Evolutionary conservation across 1,140 invertebrate species (phyloP).

Genomic region (Lysiphlebus fabarum): DNA sequence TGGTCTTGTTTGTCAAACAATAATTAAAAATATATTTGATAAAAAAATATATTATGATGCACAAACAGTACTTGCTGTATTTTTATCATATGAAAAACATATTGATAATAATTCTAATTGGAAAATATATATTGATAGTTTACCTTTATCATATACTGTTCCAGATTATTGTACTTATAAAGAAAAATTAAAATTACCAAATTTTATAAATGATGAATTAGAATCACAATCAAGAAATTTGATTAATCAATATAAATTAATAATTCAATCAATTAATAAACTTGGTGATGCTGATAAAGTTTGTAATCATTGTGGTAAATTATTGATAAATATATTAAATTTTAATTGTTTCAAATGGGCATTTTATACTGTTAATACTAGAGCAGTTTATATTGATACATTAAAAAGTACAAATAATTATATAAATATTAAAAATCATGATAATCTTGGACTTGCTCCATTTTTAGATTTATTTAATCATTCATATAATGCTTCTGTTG

Average conservation of each 20-base stretch:
- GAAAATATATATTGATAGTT: constrained; percentile 58
- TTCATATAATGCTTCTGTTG: constrained; percentile 55
- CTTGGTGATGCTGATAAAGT: constrained; percentile 42
- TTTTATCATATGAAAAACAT: constrained; percentile 59
- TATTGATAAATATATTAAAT: constrained; percentile 47
- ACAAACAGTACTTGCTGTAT: constrained; percentile 61
- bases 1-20: constrained; percentile 48
- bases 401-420: constrained; percentile 37
- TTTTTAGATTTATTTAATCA: constrained; percentile 81
- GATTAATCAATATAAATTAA: constrained; percentile 30
- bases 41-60: constrained; percentile 45
- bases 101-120: constrained; percentile 49
- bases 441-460: constrained; percentile 69
- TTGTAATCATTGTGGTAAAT: constrained; percentile 49
- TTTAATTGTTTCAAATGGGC: constrained; percentile 55
- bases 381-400: constrained; percentile 63
- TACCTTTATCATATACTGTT: constrained; percentile 58
- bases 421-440: constrained; percentile 51
- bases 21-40: constrained; percentile 52
- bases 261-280: constrained; percentile 39
- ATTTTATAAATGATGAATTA: constrained; percentile 32
- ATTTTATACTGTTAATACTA: constrained; percentile 74
- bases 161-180: constrained; percentile 54
- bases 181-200: constrained; percentile 40
- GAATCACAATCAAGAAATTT: constrained; percentile 28